Conservation (phyloP, 2,113 vertebrate genomes). For the Ceyx cyanopectus region DNA sequence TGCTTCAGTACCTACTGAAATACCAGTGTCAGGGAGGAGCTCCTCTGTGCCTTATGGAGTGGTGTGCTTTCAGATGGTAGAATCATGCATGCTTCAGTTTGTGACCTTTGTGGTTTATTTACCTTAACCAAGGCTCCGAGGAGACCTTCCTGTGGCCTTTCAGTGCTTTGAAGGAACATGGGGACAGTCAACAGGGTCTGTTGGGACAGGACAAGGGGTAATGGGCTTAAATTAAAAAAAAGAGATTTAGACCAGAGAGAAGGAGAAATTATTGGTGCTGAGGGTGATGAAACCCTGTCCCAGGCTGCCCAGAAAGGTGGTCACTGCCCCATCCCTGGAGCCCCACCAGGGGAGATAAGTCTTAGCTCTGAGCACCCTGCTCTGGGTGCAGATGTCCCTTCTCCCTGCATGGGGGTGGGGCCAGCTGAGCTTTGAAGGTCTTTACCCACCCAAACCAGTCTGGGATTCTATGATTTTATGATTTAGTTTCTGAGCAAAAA, state of each 20-base stretch:
- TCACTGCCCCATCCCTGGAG: neutral
- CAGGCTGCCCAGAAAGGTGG: neutral
- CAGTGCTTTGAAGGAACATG: neutral
- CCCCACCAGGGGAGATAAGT: neutral
- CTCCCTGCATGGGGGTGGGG: neutral
- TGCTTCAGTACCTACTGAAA: neutral
- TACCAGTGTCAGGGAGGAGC: fast-evolving
- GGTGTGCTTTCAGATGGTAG: neutral
- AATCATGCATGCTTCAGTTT: neutral
- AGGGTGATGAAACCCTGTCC: neutral
- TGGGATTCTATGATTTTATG: neutral
- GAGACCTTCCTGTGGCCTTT: neutral
- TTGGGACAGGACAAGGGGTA: neutral
- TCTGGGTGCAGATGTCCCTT: neutral
- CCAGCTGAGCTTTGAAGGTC: neutral
- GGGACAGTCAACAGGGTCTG: neutral
- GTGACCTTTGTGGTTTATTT: neutral
- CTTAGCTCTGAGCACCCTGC: neutral
- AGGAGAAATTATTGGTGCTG: neutral
- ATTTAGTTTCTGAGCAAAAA: neutral
- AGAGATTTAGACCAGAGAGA: neutral
- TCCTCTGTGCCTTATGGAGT: fast-evolving
- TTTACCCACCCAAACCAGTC: neutral
- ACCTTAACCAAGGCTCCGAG: neutral
- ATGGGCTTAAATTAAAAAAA: neutral